These are phyloP conservation scores for Drosophila watanabei DNA, from an alignment of 1,140 invertebrate species.

Conservation along the genomic window DNA sequence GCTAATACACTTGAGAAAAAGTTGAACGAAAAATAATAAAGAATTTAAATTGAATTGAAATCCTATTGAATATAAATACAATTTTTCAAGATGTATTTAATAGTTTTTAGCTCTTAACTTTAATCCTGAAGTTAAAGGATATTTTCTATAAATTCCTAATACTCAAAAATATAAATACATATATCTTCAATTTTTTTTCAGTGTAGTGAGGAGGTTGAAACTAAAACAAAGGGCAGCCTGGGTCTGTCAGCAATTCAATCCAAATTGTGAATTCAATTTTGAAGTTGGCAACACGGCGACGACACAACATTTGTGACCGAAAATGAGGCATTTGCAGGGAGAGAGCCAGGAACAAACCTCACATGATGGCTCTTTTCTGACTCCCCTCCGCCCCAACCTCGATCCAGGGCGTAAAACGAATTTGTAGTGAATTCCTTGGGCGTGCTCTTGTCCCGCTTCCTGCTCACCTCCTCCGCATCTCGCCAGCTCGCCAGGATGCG, in stretches of 20 bases:
- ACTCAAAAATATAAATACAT: no score
- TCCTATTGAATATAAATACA: no score
- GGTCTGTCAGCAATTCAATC: slow-evolving; percentile 64
- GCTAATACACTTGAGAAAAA: background rate
- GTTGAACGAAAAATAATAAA: no score
- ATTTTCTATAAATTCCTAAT: no score
- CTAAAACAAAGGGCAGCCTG: slow-evolving; percentile 62
- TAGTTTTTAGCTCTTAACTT: no score
- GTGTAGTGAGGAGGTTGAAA: background rate
- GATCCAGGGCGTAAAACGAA: slow-evolving; percentile 63
- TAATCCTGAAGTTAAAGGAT: no score
- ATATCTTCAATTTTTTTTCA: background rate
- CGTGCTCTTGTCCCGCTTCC: background rate
- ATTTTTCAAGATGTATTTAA: no score
- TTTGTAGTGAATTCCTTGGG: slow-evolving; percentile 71
- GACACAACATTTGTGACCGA: slow-evolving; percentile 60
- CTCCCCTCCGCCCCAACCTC: background rate
- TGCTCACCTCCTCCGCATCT: background rate
- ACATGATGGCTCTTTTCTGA: slow-evolving; percentile 23
- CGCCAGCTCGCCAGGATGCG: slow-evolving; percentile 39
- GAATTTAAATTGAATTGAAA: no score
- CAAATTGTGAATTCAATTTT: slow-evolving; percentile 78
- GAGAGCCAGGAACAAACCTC: slow-evolving; percentile 29
- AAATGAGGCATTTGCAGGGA: slow-evolving; percentile 54
- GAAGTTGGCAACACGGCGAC: slow-evolving; percentile 64